Conservation (phyloP, 64 coral and sea anemone genomes). For the Dendrophyllia cribrosa region DNA sequence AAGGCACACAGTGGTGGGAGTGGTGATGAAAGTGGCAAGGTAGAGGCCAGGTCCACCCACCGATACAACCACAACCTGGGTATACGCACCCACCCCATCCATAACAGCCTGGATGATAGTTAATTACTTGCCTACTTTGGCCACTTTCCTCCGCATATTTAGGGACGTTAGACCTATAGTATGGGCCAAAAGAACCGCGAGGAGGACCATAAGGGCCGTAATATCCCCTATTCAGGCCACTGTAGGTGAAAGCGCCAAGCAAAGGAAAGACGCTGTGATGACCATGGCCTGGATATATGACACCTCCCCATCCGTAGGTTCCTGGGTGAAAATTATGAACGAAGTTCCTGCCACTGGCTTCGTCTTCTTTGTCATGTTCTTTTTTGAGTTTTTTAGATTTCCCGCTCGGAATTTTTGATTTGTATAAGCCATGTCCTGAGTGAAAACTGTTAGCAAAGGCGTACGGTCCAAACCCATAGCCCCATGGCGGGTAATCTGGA, state of each 20-base stretch:
- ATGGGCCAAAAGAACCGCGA: neutral
- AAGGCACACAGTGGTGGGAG: constrained; percentile 25
- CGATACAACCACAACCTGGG: constrained; percentile 85
- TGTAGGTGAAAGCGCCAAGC: constrained; percentile 51
- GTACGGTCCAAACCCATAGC: constrained; percentile 21
- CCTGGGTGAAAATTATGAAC: constrained; percentile 82
- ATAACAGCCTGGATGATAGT: constrained; percentile 87
- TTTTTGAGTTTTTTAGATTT: constrained; percentile 7
- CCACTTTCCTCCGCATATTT: neutral
- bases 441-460: neutral
- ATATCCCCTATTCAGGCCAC: constrained; percentile 37
- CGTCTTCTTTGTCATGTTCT: constrained; percentile 40
- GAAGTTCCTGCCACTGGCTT: constrained; percentile 38
- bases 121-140: constrained; percentile 72
- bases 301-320: constrained; percentile 87
- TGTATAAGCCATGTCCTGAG: constrained; percentile 37
- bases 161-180: neutral
- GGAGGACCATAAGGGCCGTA: constrained; percentile 62
- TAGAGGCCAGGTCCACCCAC: constrained; percentile 26
- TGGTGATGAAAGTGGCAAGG: constrained; percentile 16
- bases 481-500: neutral
- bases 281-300: constrained; percentile 67
- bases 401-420: constrained; percentile 38
- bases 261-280: constrained; percentile 37
- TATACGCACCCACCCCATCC: constrained; percentile 87